Evolutionary conservation across 2,113 vertebrate genomes (phyloP).

Genomic region (Thalassoma bifasciatum): DNA sequence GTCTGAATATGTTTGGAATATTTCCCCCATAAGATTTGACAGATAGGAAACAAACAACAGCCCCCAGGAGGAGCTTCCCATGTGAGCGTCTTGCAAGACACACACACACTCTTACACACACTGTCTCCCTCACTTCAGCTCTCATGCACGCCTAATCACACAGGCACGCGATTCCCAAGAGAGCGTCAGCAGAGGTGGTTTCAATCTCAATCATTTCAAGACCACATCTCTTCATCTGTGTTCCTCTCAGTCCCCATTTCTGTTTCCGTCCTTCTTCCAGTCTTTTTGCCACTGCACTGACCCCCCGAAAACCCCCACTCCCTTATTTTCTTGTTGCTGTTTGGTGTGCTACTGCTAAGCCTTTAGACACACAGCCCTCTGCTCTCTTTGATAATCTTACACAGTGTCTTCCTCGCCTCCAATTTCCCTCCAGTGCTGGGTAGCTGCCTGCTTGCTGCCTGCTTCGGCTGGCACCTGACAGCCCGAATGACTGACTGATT

Average conservation of each 20-base stretch:
- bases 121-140: background rate
- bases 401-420: slow-evolving; percentile 54
- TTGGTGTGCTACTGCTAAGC: slow-evolving; percentile 47
- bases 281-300: slow-evolving; percentile 39
- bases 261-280: slow-evolving; percentile 24
- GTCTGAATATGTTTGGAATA: slow-evolving; percentile 62
- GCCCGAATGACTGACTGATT: slow-evolving; percentile 46
- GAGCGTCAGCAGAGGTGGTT: slow-evolving; percentile 37
- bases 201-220: slow-evolving; percentile 44
- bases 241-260: slow-evolving; percentile 1
- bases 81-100: slow-evolving; percentile 21
- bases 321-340: slow-evolving; percentile 32
- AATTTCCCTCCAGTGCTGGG: slow-evolving; percentile 46
- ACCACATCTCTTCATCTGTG: slow-evolving; percentile 27
- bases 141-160: slow-evolving; percentile 36
- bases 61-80: slow-evolving; percentile 52
- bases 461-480: slow-evolving; percentile 54
- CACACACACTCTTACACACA: background rate
- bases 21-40: slow-evolving; percentile 62
- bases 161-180: slow-evolving; percentile 21
- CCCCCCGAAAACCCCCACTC: slow-evolving; percentile 9
- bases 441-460: slow-evolving; percentile 38
- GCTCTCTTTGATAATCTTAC: slow-evolving; percentile 65
- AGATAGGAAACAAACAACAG: slow-evolving; percentile 73
- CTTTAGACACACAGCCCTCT: slow-evolving; percentile 61